phyloP scores from a whole-genome alignment of 2,888 invertebrate genomes.

The Pegoplata infirma region DNA sequence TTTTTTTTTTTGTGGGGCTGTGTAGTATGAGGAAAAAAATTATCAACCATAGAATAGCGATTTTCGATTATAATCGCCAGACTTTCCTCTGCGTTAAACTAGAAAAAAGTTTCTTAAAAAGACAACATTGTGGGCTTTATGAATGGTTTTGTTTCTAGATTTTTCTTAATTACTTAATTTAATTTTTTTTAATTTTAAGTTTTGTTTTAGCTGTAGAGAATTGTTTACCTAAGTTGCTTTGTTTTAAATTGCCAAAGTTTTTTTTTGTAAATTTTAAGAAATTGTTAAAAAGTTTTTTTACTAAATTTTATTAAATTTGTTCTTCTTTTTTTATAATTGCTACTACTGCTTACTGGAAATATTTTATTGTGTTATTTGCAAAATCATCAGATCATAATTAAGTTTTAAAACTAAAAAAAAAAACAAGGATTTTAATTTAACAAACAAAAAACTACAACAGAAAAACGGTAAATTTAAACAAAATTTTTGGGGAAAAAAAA shows the following conservation, averaged over 20 bases:
- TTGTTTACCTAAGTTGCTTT: neutral
- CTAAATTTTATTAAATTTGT: constrained; percentile 27
- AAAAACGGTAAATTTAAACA: constrained; percentile 42
- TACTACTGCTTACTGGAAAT: constrained; percentile 35
- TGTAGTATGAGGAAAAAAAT: too few relatives aligned
- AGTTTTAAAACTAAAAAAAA: constrained; percentile 2
- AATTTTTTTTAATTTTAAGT: neutral
- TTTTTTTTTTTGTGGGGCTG: too few relatives aligned
- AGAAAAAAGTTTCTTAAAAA: too few relatives aligned
- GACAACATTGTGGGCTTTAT: too few relatives aligned
- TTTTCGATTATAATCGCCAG: too few relatives aligned
- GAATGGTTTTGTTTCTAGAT: too few relatives aligned
- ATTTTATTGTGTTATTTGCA: constrained; percentile 3
- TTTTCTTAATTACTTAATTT: too few relatives aligned
- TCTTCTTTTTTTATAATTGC: constrained; percentile 61
- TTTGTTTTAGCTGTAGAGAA: neutral
- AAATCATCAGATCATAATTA: constrained; percentile 45
- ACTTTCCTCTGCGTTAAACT: too few relatives aligned
- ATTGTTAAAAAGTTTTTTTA: neutral
- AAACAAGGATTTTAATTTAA: constrained; percentile 24
- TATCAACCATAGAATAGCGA: too few relatives aligned
- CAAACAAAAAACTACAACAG: neutral
- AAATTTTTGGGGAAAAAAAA: constrained; percentile 8
- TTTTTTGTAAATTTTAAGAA: neutral
- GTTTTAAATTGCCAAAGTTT: neutral